phyloP scores from a whole-genome alignment of 1,140 invertebrate genomes.

The Diprion similis region DNA sequence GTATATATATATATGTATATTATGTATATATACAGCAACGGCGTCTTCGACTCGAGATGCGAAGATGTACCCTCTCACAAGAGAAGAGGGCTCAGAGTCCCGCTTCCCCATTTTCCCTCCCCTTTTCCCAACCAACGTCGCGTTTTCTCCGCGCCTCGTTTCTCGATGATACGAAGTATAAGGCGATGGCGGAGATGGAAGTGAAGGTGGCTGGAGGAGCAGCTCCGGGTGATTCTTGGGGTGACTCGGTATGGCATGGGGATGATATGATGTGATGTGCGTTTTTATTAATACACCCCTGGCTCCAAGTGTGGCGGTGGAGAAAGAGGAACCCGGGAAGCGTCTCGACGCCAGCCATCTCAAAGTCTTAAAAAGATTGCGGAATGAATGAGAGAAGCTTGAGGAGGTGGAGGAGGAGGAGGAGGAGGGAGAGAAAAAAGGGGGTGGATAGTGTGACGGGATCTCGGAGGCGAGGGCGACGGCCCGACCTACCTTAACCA shows the following conservation, averaged over 20 bases:
- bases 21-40: neutral
- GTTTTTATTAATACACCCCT: slow-evolving; percentile 45
- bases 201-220: slow-evolving; percentile 3
- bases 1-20: too few relatives aligned
- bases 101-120: too few relatives aligned
- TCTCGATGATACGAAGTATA: neutral
- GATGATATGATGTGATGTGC: slow-evolving; percentile 43
- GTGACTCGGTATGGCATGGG: neutral
- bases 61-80: neutral
- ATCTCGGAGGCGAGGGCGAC: neutral
- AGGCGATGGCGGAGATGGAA: neutral
- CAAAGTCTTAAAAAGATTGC: slow-evolving; percentile 44
- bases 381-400: slow-evolving; percentile 16
- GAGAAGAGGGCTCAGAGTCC: too few relatives aligned
- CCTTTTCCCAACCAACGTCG: neutral
- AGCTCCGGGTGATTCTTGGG: neutral
- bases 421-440: slow-evolving; percentile 20
- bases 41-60: neutral
- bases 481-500: slow-evolving; percentile 42
- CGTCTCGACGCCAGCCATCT: slow-evolving; percentile 16
- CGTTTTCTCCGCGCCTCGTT: neutral
- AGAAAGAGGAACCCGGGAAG: neutral
- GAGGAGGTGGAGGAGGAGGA: slow-evolving; percentile 11
- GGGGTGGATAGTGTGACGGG: slow-evolving; percentile 27
- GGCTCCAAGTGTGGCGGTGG: slow-evolving; percentile 18